Conservation (phyloP, 2,797 vertebrate species). For the Epinephelus coioides region DNA sequence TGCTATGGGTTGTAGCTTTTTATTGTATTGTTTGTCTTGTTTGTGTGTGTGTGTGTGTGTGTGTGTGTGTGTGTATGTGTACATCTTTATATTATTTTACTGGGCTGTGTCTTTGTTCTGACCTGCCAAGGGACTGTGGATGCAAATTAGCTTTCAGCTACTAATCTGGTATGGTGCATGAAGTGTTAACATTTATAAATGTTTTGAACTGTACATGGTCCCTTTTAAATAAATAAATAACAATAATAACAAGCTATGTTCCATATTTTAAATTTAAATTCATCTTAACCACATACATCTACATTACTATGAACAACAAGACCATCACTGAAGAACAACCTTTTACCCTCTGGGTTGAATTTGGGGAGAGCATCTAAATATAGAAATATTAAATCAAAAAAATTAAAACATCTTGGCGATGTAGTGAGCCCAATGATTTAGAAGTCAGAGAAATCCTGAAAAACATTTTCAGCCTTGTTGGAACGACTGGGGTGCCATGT, state of each 20-base stretch:
- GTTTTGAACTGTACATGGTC: too few species aligned
- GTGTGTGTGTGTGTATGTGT: too few species aligned
- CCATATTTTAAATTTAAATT: background rate
- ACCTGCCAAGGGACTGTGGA: too few species aligned
- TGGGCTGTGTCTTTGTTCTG: too few species aligned
- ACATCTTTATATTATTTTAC: too few species aligned
- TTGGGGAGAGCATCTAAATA: background rate
- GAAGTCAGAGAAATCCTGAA: background rate
- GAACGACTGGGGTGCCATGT: background rate
- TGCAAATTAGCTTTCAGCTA: too few species aligned
- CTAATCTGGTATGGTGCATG: too few species aligned
- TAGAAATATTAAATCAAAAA: background rate
- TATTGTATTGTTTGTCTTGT: too few species aligned
- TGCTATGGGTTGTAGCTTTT: too few species aligned
- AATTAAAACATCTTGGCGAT: background rate
- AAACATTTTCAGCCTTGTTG: background rate
- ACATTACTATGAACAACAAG: conserved; percentile 3
- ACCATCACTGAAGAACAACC: conserved; percentile 1
- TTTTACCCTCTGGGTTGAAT: background rate
- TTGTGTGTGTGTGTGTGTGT: too few species aligned
- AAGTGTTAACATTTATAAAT: too few species aligned
- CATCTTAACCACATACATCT: background rate
- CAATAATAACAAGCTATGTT: background rate
- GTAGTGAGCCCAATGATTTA: background rate
- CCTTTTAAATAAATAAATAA: too few species aligned